Evolutionary conservation across 2,113 vertebrate genomes (phyloP).

Genomic region (Eretmodus cyanostictus): DNA sequence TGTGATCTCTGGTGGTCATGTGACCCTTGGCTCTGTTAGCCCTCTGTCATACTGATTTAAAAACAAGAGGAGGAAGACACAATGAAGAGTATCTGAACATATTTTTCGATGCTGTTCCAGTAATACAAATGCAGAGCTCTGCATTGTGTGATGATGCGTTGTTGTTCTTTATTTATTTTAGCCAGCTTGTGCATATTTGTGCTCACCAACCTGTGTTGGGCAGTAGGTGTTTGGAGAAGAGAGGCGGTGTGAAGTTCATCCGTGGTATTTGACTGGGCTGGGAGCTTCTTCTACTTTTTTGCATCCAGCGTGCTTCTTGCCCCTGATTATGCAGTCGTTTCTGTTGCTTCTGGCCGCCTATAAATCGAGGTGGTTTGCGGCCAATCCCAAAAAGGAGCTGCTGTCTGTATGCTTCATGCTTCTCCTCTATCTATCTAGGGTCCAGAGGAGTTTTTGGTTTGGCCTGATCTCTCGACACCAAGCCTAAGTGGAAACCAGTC

Average conservation of each 20-base stretch:
- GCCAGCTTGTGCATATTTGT: not conserved
- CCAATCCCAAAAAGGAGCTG: not conserved
- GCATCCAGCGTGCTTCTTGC: not conserved
- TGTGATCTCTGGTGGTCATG: not conserved
- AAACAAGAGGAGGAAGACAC: not conserved
- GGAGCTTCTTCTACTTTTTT: not conserved
- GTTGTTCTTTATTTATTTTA: not conserved
- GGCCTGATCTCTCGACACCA: not conserved
- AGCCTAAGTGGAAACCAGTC: conserved; percentile 38
- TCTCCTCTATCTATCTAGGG: not conserved
- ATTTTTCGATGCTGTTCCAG: not conserved
- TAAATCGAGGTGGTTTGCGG: conserved; percentile 20
- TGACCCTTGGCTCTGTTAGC: not conserved
- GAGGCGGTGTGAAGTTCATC: not conserved
- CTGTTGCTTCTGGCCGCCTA: not conserved
- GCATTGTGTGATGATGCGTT: not conserved
- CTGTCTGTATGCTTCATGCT: not conserved
- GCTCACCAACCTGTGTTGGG: not conserved
- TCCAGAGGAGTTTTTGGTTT: conserved; percentile 23
- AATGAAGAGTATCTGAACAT: not conserved
- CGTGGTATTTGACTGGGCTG: not conserved
- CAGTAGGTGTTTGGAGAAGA: not conserved
- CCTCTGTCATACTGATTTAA: not conserved
- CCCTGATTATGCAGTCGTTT: not conserved
- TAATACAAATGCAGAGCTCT: not conserved